A percentile compares a stretch with the other conserved stretches of the same genome.
These are phyloP conservation scores for Drosophila pseudoananassae DNA, from an alignment of 1,140 invertebrate species.

Conservation along the genomic window DNA sequence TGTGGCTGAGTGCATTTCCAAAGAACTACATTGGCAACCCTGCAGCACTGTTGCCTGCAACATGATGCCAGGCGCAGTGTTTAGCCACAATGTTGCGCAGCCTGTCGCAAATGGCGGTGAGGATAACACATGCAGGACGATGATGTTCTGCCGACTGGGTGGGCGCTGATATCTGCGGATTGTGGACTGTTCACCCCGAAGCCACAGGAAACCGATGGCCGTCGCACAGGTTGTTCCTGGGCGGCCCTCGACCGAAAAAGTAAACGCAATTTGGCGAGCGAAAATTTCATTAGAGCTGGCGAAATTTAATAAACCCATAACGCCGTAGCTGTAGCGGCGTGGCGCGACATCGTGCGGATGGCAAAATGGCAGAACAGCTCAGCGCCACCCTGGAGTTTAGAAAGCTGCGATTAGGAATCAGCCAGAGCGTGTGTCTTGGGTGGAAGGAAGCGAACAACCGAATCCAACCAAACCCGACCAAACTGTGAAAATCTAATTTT, in stretches of 20 bases:
- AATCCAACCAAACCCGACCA: not conserved
- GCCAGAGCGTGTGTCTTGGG: not conserved
- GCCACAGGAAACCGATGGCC: conserved; percentile 60
- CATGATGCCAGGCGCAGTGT: conserved; percentile 37
- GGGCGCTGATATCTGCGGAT: conserved; percentile 29
- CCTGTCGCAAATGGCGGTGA: conserved; percentile 39
- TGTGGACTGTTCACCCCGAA: conserved; percentile 32
- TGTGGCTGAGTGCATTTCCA: conserved; percentile 50
- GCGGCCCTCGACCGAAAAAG: conserved; percentile 30
- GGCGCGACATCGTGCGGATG: conserved; percentile 24
- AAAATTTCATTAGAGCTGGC: conserved; percentile 75
- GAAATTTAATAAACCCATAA: conserved; percentile 75
- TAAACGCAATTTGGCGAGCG: conserved; percentile 78
- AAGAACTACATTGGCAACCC: conserved; percentile 65
- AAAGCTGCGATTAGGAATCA: conserved; percentile 13
- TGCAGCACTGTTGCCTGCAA: conserved; percentile 14
- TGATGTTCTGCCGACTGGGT: conserved; percentile 30
- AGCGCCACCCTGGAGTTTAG: conserved; percentile 24
- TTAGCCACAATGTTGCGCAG: conserved; percentile 18
- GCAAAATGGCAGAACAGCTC: conserved; percentile 30
- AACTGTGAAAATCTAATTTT: conserved; percentile 31
- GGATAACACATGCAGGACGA: conserved; percentile 9
- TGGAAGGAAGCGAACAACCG: conserved; percentile 18
- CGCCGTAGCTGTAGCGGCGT: conserved; percentile 11
- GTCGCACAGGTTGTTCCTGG: conserved; percentile 25